Percentiles rank a stretch among this genome's conserved stretches.
phyloP scores from a whole-genome alignment of 2,888 invertebrate species.

The Calliphora vomitoria region DNA sequence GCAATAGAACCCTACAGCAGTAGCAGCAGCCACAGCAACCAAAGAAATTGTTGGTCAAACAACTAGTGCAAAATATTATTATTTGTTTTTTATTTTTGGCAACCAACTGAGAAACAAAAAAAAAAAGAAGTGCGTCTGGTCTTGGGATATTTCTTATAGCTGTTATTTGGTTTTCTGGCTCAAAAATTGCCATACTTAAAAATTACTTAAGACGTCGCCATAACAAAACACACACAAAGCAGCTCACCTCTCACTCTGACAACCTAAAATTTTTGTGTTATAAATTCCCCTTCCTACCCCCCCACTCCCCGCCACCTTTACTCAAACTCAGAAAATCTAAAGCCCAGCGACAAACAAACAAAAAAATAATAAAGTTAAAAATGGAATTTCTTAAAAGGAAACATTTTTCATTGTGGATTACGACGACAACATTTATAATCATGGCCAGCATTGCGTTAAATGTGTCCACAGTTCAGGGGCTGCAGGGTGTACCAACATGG shows the following conservation, averaged over 20 bases:
- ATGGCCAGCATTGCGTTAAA: constrained; percentile 78
- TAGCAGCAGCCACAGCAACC: constrained; percentile 24
- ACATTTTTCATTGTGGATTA: constrained; percentile 83
- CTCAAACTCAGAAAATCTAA: neutral
- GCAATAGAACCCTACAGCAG: neutral
- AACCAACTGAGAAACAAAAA: neutral
- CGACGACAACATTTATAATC: constrained; percentile 80
- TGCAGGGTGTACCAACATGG: constrained; percentile 84
- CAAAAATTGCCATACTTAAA: constrained; percentile 69
- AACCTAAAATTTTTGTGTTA: constrained; percentile 1
- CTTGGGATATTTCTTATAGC: constrained; percentile 42
- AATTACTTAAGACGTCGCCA: constrained; percentile 71
- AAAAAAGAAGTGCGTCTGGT: constrained; percentile 46
- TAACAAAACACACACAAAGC: constrained; percentile 28
- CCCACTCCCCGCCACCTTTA: neutral
- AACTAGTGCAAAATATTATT: constrained; percentile 23
- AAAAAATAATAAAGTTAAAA: constrained; percentile 77
- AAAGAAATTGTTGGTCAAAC: neutral
- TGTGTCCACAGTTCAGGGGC: constrained; percentile 78
- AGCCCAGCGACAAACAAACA: constrained; percentile 7
- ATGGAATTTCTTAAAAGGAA: constrained; percentile 83
- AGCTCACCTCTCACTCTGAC: constrained; percentile 9
- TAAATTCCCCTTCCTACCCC: neutral
- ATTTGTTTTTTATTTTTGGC: constrained; percentile 30
- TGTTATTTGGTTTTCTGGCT: constrained; percentile 39